Percentiles rank a stretch among this genome's conserved stretches.
Conservation (phyloP, 2,797 vertebrate genomes). For the Enteromius paludinosus region DNA sequence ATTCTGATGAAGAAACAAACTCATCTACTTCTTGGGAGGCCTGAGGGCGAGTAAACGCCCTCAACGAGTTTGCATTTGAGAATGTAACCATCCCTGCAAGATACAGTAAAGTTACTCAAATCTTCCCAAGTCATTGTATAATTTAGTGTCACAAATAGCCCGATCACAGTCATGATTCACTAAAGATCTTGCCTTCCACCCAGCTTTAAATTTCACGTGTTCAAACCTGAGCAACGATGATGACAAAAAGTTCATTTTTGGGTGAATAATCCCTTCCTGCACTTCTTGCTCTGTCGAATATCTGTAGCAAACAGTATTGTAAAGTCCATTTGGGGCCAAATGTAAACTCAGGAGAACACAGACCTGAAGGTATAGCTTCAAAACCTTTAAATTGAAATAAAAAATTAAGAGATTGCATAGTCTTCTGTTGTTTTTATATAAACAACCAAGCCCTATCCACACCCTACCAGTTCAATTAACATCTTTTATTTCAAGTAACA, state of each 20-base stretch:
- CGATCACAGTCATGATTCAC: neutral
- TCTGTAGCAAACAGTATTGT: neutral
- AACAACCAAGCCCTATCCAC: no score
- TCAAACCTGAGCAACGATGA: constrained; percentile 6
- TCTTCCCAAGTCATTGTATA: neutral
- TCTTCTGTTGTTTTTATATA: no score
- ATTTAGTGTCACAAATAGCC: neutral
- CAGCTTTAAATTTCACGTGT: neutral
- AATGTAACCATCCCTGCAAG: neutral
- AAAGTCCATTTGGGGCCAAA: neutral
- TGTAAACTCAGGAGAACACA: neutral
- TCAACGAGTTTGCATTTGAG: no score
- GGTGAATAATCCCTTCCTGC: neutral
- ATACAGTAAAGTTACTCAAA: neutral
- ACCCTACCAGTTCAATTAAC: no score
- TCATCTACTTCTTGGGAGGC: neutral
- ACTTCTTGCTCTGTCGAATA: neutral
- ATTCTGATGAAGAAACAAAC: neutral
- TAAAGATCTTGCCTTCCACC: neutral
- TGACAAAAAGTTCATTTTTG: constrained; percentile 4
- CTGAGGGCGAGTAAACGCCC: neutral
- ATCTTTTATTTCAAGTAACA: no score
- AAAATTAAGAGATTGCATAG: neutral
- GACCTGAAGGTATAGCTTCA: neutral
- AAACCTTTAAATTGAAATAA: no score